Evolutionary conservation across 2,113 vertebrate genomes (phyloP), one percentile per base, ranked within the genome.

Genomic region (Clarias gariepinus): DNA sequence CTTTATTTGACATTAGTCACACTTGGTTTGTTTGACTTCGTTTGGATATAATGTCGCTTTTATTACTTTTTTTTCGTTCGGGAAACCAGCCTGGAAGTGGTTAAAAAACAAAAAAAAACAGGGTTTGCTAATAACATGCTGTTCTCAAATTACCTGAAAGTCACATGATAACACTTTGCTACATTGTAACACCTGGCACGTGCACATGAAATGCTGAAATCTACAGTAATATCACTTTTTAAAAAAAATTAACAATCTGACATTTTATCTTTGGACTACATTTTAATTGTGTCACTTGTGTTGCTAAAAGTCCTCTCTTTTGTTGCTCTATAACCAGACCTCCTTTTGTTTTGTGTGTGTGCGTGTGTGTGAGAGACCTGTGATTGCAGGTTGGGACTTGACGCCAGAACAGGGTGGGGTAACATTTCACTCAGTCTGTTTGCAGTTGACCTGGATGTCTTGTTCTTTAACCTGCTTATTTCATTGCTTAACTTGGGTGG

Each of bases 351-450:
- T 36, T 15, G 73, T 6, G 73, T n/a, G 73, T 53, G 19, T 23
- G 36, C 47, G 71, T 41, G 36, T 76, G 23, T 52, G 21, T 52
- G 41, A 6, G 71, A 2, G 73, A 81, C 78, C 78, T 61, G 30
- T 81, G 78, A 81, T 61, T 81, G 30, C 78, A 81, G 9, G 78
- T 61, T 11, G 0, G 5, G 0, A 36, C 78, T 25, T 8, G 78
- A 63, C 53, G 0, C 33, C 84, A 76, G 30, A 30, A 18, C 53
- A 84, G 73, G 87, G 87, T 68, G 87, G 53, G 80, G 87, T 64
- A 53, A 30, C 21, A 10, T 19, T 61, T 47, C 57, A 53, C 10
- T 58, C 64, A 61, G 61, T 64, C 76, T 87, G 86, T 25, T 57
- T 16, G 79, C 68, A 74, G 52, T 33, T 82, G 52, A 61, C 64